phyloP scores from a whole-genome alignment of 2,888 invertebrate species.

The Campopleginae sp. region DNA sequence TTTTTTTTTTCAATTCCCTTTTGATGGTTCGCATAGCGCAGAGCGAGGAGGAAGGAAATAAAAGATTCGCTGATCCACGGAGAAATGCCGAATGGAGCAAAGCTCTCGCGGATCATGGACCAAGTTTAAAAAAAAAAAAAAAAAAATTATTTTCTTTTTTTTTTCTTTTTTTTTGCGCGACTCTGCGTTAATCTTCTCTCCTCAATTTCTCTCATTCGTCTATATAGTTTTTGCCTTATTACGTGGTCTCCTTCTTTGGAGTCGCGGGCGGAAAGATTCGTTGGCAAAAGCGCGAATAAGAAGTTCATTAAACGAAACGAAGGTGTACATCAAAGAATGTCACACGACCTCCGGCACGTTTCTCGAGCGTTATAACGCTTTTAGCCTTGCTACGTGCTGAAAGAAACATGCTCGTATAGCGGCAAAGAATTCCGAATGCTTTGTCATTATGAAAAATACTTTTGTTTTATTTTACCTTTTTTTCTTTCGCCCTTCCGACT shows the following conservation, averaged over 20 bases:
- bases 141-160: constrained; percentile 37
- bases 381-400: constrained; percentile 24
- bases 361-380: constrained; percentile 33
- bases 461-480: neutral
- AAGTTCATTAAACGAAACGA: constrained; percentile 64
- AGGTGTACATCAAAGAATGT: constrained; percentile 67
- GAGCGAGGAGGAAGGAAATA: constrained; percentile 12
- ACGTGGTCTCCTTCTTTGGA: constrained; percentile 11
- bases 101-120: constrained; percentile 64
- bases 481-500: neutral
- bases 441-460: constrained; percentile 14
- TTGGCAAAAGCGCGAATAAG: constrained; percentile 60
- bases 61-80: constrained; percentile 35
- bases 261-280: constrained; percentile 25
- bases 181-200: constrained; percentile 20
- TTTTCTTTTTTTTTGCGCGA: constrained; percentile 20
- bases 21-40: constrained; percentile 27
- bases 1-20: constrained; percentile 54
- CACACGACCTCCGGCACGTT: constrained; percentile 57
- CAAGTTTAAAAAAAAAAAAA: too few relatives aligned
- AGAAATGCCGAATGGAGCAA: constrained; percentile 68
- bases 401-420: constrained; percentile 33
- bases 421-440: constrained; percentile 24
- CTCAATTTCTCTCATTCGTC: constrained; percentile 27
- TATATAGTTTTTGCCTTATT: constrained; percentile 33